phyloP scores from a whole-genome alignment of 2,113 vertebrate species.

The Poeciliopsis occidentalis region DNA sequence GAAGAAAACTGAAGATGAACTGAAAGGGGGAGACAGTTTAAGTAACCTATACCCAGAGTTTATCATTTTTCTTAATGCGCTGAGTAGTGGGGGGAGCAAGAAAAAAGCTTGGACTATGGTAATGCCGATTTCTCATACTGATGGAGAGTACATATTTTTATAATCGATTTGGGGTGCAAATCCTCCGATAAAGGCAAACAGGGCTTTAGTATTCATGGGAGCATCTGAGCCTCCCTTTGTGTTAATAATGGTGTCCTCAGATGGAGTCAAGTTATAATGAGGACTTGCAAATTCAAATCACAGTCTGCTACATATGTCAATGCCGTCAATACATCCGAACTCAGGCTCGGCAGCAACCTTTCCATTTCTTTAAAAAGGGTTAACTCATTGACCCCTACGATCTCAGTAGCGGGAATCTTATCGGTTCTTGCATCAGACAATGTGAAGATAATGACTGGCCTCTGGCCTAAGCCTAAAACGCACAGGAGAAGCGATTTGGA shows the following conservation, averaged over 20 bases:
- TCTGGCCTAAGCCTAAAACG: constrained; percentile 40
- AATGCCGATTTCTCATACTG: constrained; percentile 71
- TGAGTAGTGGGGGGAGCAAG: constrained; percentile 39
- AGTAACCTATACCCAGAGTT: constrained; percentile 69
- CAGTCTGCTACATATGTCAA: constrained; percentile 73
- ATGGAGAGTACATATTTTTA: constrained; percentile 81
- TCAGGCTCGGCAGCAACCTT: constrained; percentile 30
- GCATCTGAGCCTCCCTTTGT: constrained; percentile 60
- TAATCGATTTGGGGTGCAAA: constrained; percentile 73
- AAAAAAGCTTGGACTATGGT: constrained; percentile 48
- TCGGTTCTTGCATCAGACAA: constrained; percentile 63
- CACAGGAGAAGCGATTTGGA: constrained; percentile 35
- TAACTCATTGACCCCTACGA: constrained; percentile 54
- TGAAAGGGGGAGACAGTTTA: constrained; percentile 41
- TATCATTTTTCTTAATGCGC: constrained; percentile 63
- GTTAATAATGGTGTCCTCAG: constrained; percentile 75
- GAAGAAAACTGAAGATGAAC: constrained; percentile 41
- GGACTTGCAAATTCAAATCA: constrained; percentile 74
- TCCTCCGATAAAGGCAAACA: constrained; percentile 69
- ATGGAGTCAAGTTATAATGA: constrained; percentile 70
- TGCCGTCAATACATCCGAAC: constrained; percentile 62
- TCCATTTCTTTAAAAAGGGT: constrained; percentile 44
- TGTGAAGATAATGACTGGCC: constrained; percentile 69
- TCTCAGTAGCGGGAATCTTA: constrained; percentile 49
- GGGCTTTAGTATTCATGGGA: constrained; percentile 73